Percentiles rank a stretch among this genome's conserved stretches.
These are phyloP conservation scores for Tragelaphus scriptus DNA, from an alignment of 2,113 vertebrate species.

Conservation along the genomic window DNA sequence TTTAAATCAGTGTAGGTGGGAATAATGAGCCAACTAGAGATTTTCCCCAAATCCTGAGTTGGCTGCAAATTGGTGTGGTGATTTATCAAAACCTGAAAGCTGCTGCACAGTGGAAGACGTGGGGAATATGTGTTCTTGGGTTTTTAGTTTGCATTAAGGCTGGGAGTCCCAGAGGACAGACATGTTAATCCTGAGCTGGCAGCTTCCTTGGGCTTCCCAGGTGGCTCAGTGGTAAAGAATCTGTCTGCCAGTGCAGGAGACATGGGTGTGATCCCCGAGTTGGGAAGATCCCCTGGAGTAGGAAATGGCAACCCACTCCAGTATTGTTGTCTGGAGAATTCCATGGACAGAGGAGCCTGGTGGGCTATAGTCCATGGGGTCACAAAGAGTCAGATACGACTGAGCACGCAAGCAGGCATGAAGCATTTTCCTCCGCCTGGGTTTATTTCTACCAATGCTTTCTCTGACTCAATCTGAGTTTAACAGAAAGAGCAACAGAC, in stretches of 20 bases:
- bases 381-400: background rate
- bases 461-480: slow-evolving; percentile 16
- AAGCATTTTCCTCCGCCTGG: background rate
- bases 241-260: background rate
- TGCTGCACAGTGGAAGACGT: background rate
- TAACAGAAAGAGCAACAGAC: slow-evolving; percentile 17
- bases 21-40: slow-evolving; percentile 35
- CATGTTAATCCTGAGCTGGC: background rate
- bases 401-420: background rate
- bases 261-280: background rate
- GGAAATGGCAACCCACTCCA: background rate
- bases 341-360: background rate
- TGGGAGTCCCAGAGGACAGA: background rate
- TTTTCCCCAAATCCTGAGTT: background rate
- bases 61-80: background rate
- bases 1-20: background rate
- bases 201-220: background rate
- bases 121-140: background rate
- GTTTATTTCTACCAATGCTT: background rate
- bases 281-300: background rate
- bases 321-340: background rate
- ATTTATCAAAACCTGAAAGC: background rate
- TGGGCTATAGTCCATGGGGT: background rate
- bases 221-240: background rate
- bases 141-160: background rate